Evolutionary conservation across 2,888 invertebrate genomes (phyloP), one percentile per base, ranked within the genome.

Genomic region (Glyphotaelius pellucidus): DNA sequence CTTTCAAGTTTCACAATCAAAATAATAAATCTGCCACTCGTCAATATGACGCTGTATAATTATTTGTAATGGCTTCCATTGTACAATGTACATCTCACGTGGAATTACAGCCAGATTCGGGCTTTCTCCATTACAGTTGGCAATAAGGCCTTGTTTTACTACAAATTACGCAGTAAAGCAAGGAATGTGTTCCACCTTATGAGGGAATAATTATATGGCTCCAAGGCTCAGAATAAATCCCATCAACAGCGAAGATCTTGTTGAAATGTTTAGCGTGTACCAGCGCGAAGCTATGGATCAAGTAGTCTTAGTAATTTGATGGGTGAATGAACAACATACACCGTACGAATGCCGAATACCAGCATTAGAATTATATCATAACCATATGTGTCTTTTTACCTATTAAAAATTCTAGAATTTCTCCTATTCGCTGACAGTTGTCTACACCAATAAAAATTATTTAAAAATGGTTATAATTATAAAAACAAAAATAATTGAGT

Each of bases 111-210:
- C 83, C 83, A 32, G 83, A 83, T 83, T 83, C 83, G 7, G 35
- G 83, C 32, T 35, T 35, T 35, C 83, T 38, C 83, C 25, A 83
- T 35, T 83, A 83, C 35, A 19, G 32, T 15, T 32, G 83, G 83
- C 83, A 83, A 35, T 83, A 83, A 83, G 35, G 83, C 83, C 35
- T 35, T 83, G 83, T 83, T 83, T 83, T 83, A 83, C 83, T 83
- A 83, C 83, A 83, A 83, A 83, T 83, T 25, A 83, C 83, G 35
- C 35, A 83, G 35, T 83, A 25, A 83, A 35, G 35, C 25, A 38
- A 35, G 83, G 83, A 83, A 83, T 83, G 35, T 83, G 35, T 38
- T 83, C 32, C 83, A 38, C 15, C 9, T 35, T 35, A 83, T 38
- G 83, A 35, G 32, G 83, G 35, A 83, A 83, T 83, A 83, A 67